Evolutionary conservation across 1,140 invertebrate genomes (phyloP), one percentile per base, ranked within the genome.

Genomic region (Ceratosolen fusciceps): DNA sequence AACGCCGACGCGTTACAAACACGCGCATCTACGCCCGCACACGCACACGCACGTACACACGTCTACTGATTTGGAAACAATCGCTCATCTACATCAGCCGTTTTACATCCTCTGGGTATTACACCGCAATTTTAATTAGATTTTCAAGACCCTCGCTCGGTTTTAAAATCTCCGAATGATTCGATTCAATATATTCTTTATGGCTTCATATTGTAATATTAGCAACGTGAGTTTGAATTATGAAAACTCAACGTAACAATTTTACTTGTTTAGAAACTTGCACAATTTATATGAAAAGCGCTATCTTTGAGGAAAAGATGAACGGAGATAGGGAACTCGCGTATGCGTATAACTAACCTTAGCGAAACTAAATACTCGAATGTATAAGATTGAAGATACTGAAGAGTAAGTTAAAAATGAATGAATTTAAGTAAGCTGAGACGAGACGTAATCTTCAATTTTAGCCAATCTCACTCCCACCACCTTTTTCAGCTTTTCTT

Each of bases 401-500:
- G 60, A 54, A 43, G 68, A 12, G 74, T 68, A 62, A 81, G 82
- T 83, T 85, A 81, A 83, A 82, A 79, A 77, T 84, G 85, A 85
- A 87, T 86, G 83, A 83, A 80, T 86, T 84, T 86, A 88, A 88
- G 84, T 85, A 88, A 87, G 83, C 80, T 47, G 70, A 79, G 47
- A n/a, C 67, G 80, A 29, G 78, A 81, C 60, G 68, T 70, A 67
- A 74, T 77, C 77, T 49, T 56, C 82, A 71, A 83, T 83, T 83
- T 79, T 68, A 77, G 54, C 39, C 47, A 47, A 60, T 31, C 37
- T 60, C 7, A 34, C 24, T 5, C 29, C 52, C n/a, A n/a, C 60
- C n/a, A 9, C 16, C 60, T 65, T 31, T 37, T 37, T 65, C 19
- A 21, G 5, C 60, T 31, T 31, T 8, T 62, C 29, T 58, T 37